Base-by-base conservation (phyloP, 2,888 invertebrate genomes). In the Ellobium chinense region DNA sequence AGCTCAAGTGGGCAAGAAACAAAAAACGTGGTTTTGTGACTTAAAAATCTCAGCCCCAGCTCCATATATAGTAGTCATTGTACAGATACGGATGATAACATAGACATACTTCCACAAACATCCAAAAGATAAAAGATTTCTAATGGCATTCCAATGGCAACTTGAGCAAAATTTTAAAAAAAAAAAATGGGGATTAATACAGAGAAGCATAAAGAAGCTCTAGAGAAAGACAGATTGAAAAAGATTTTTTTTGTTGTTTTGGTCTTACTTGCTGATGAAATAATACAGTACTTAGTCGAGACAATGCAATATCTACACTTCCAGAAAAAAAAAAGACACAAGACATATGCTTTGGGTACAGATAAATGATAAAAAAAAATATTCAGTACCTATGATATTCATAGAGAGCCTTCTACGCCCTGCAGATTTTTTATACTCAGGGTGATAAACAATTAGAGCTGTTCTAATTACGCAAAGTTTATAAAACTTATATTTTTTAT, bases 201-300 rank as follows among this genome's bases (percentile, higher is more conserved):
- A 80, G 58, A 75, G 56, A 84, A 78, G 62, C 78, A 60, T 68
- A 69, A 68, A 78, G 81, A 83, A 85, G 82, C 82, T 84, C 78
- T 79, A 82, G 69, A 29, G 34, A 34, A 14, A 29, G n/a, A 7
- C 65, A 65, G 29, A 31, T 7, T 7, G 65, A n/a, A 65, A 7
- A 60, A n/a, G n/a, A 60, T 14, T 18, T 18, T 60, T 18, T n/a
- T 60, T 60, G 9, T 60, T 60, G 7, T 60, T n/a, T 60, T 60
- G 7, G 7, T 46, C 27, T 60, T 21, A 18, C n/a, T 60, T 18
- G 60, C 7, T 60, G 60, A 60, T 60, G 60, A n/a, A 21, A 7
- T 24, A 18, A 18, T 24, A 60, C 27, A 60, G n/a, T 54, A 4
- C 34, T 31, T 70, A 70, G 18, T 56, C 54, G 27, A 37, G 68